A percentile compares a stretch with the other conserved stretches of the same genome.
Conservation (phyloP, 2,113 vertebrate species). For the Xiphorhynchus elegans region DNA sequence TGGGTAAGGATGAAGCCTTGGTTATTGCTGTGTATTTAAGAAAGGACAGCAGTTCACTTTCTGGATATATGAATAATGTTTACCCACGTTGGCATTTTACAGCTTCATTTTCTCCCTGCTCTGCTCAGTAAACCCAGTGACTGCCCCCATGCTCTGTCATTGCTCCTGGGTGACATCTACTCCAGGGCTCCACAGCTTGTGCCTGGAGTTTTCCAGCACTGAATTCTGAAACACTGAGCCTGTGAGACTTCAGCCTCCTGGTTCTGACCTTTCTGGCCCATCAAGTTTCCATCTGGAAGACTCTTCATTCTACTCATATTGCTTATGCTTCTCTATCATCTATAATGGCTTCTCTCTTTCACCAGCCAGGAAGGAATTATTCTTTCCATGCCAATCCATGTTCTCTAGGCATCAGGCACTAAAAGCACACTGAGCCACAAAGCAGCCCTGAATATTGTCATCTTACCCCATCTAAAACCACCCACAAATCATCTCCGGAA, state of each 20-base stretch:
- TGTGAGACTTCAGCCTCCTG: neutral
- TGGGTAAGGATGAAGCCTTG: neutral
- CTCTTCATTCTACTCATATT: neutral
- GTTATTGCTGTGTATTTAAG: constrained; percentile 27
- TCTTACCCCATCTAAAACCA: neutral
- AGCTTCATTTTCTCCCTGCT: constrained; percentile 39
- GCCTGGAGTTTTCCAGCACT: neutral
- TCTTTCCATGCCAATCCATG: neutral
- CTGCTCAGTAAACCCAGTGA: neutral
- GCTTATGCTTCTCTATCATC: neutral
- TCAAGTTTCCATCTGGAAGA: neutral
- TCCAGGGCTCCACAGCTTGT: neutral
- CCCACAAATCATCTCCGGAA: neutral
- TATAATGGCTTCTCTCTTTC: neutral
- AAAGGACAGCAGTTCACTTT: constrained; percentile 16
- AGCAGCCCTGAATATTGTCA: neutral
- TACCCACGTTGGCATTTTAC: constrained; percentile 38
- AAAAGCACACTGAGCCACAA: neutral
- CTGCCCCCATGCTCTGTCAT: neutral
- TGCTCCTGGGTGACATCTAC: neutral
- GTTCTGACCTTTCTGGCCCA: neutral
- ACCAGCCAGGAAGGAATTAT: neutral
- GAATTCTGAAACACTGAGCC: neutral
- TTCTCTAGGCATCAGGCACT: neutral
- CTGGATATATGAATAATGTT: neutral